These are phyloP conservation scores for Mus pahari DNA, from an alignment of 2,113 vertebrate genomes.

Conservation along the genomic window DNA sequence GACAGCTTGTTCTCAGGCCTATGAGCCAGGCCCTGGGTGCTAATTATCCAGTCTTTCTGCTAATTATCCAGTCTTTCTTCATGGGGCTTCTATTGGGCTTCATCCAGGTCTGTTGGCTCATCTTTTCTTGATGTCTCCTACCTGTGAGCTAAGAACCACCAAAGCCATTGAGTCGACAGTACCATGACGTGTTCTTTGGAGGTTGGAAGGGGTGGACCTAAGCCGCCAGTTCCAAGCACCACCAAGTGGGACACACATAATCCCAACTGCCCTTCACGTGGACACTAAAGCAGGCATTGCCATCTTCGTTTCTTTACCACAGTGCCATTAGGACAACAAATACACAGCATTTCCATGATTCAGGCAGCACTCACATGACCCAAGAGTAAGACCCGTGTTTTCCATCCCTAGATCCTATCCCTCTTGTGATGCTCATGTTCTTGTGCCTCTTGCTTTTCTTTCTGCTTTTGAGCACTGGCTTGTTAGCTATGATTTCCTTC, in stretches of 20 bases:
- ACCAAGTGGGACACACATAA: background rate
- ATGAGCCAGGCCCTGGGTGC: background rate
- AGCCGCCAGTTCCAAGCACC: background rate
- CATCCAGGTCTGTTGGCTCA: background rate
- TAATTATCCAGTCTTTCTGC: background rate
- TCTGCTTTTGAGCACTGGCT: background rate
- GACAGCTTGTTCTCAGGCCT: background rate
- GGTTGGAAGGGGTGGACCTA: background rate
- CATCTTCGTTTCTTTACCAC: background rate
- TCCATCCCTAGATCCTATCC: background rate
- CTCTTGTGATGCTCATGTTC: background rate
- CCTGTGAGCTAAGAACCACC: background rate
- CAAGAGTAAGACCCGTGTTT: background rate
- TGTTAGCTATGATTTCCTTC: background rate
- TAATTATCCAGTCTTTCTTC: background rate
- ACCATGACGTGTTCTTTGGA: background rate
- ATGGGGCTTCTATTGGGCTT: background rate
- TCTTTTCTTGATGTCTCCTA: background rate
- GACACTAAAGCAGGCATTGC: background rate
- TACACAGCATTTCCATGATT: rapidly evolving
- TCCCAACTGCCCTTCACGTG: background rate
- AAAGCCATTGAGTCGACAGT: background rate
- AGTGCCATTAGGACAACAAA: background rate
- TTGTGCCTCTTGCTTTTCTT: background rate
- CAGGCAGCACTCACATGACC: background rate